Percentiles rank a stretch among this genome's conserved stretches.
Conservation (phyloP, 2,113 vertebrate genomes). For the Hiodon tergisus region DNA sequence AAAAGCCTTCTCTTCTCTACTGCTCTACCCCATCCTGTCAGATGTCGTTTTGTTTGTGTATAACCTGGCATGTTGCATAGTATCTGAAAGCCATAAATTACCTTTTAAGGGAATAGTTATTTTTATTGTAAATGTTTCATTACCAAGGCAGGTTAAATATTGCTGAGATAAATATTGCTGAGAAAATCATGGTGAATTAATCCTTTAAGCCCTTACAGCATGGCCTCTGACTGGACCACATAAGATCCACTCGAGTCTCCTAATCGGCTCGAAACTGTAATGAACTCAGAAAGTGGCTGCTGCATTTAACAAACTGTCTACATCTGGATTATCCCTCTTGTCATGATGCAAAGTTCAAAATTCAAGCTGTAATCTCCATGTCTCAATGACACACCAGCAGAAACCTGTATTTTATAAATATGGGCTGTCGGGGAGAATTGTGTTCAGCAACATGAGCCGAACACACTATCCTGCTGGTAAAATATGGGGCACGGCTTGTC, state of each 20-base stretch:
- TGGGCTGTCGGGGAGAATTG: no score
- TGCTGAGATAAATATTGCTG: conserved; percentile 53
- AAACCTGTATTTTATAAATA: conserved; percentile 21
- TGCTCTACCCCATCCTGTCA: no score
- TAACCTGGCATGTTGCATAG: neutral
- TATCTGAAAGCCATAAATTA: neutral
- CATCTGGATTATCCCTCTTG: conserved; percentile 57
- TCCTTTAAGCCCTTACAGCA: conserved; percentile 68
- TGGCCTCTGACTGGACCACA: conserved; percentile 67
- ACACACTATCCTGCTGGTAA: no score
- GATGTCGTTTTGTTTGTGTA: no score
- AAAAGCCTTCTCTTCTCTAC: no score
- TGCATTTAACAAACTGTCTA: conserved; percentile 62
- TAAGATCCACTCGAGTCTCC: conserved; percentile 64
- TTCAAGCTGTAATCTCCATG: conserved; percentile 38
- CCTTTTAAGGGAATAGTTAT: neutral
- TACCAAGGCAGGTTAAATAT: neutral
- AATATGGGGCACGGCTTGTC: no score
- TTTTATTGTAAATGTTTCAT: neutral
- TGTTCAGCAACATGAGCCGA: no score
- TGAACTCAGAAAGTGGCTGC: conserved; percentile 65
- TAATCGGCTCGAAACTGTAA: conserved; percentile 68
- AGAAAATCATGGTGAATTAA: conserved; percentile 54
- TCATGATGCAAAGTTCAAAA: conserved; percentile 44
- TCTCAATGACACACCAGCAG: conserved; percentile 38